Percentiles rank a stretch among this genome's conserved stretches.
Conservation (phyloP, 2,113 vertebrate species). For the Lagenorhynchus albirostris region DNA sequence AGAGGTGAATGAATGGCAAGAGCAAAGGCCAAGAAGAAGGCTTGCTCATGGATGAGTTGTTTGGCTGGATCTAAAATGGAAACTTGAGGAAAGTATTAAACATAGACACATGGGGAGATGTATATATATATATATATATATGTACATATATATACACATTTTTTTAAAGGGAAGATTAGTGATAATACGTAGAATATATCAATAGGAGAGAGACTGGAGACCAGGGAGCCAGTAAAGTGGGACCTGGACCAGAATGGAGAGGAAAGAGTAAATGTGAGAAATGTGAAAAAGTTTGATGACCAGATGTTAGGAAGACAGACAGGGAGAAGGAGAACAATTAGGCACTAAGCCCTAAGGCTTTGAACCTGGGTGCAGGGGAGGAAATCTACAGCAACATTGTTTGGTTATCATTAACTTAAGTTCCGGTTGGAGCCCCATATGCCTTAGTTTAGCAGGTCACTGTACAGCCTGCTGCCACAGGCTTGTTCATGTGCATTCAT, state of each 20-base stretch:
- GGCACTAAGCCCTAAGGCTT: not conserved
- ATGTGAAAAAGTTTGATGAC: not conserved
- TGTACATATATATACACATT: not conserved
- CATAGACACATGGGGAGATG: not conserved
- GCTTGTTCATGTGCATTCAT: not conserved
- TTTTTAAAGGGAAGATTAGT: not conserved
- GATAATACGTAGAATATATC: not conserved
- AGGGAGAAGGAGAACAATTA: not conserved
- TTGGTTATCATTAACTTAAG: not conserved
- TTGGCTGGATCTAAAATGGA: not conserved
- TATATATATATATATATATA: not conserved
- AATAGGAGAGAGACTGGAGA: not conserved
- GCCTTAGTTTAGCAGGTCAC: not conserved
- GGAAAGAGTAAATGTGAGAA: not conserved
- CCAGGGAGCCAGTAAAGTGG: not conserved
- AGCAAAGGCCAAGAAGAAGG: not conserved
- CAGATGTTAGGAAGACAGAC: not conserved
- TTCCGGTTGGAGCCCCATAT: not conserved
- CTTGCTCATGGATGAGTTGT: not conserved
- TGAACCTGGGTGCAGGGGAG: not conserved
- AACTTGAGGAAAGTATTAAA: not conserved
- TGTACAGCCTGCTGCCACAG: not conserved
- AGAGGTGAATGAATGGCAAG: not conserved
- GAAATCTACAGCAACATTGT: not conserved
- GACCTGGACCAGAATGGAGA: not conserved